Conservation (phyloP, 2,888 invertebrate genomes). For the Lottia scabra region DNA sequence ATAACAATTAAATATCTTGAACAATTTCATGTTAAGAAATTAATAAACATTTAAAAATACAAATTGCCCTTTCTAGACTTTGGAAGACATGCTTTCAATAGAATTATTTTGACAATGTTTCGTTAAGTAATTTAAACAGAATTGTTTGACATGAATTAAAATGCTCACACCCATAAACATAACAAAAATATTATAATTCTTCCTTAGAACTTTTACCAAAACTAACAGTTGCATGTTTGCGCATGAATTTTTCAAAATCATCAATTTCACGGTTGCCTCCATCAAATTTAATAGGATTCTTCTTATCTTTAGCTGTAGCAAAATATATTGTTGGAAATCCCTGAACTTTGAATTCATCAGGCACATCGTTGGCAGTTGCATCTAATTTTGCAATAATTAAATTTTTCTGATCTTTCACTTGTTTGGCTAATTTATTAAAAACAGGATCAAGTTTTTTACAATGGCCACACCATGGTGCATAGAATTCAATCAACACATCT, state of each 20-base stretch:
- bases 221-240: slow-evolving; percentile 58
- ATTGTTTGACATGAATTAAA: too few species aligned
- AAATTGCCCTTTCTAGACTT: too few species aligned
- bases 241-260: slow-evolving; percentile 63
- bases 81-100: too few species aligned
- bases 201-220: slow-evolving; percentile 49
- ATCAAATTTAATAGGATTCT: slow-evolving; percentile 66
- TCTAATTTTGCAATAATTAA: slow-evolving; percentile 68
- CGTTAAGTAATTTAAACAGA: too few species aligned
- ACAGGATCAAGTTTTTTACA: slow-evolving; percentile 73
- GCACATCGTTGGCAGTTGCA: slow-evolving; percentile 71
- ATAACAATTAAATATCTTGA: too few species aligned
- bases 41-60: too few species aligned
- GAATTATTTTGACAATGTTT: too few species aligned
- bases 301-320: slow-evolving; percentile 63
- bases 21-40: too few species aligned
- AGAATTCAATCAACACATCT: slow-evolving; percentile 74
- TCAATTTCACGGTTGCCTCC: slow-evolving; percentile 63
- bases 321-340: slow-evolving; percentile 73
- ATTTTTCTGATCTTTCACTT: slow-evolving; percentile 59
- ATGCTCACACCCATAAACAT: too few species aligned
- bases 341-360: slow-evolving; percentile 65
- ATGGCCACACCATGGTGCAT: slow-evolving; percentile 75
- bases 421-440: slow-evolving; percentile 69
- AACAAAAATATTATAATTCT: slow-evolving; percentile 46